Evolutionary conservation across 1,140 invertebrate species (phyloP), one percentile per base, ranked within the genome.

Genomic region (Mactra quadrangularis): DNA sequence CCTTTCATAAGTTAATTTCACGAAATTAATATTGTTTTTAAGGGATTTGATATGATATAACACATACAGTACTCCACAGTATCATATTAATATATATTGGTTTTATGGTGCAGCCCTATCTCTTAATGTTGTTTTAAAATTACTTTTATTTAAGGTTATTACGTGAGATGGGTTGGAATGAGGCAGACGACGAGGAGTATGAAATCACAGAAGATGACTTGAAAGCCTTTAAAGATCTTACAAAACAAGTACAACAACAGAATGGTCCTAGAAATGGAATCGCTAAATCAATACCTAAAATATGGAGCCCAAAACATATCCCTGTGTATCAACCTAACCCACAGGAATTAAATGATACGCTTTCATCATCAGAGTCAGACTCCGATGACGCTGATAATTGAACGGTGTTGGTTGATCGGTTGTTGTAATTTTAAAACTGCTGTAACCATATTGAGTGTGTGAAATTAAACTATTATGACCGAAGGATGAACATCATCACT

Each of bases 121-220:
- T n/a, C n/a, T n/a, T n/a, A n/a, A n/a, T n/a, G 15, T 7, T 41
- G 38, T 41, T 41, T 55, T 55, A 55, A 9, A 55, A 22, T 60
- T 17, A 22, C 15, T 71, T 33, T n/a, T 29, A 70, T 84, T 88
- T 29, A 55, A 93, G 92, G 59, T 85, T 93, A 25, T 78, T 93
- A 45, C 89, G 89, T 59, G 91, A 92, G 84, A 92, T 93, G 92
- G 92, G 92, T 45, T 93, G 92, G 92, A 92, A 91, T 78, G 92
- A 92, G 84, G 90, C 89, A 29, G 92, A 93, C 77, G 90, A 91
- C 29, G 91, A 91, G 50, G 89, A 90, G 19, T 93, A 93, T 87
- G 92, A 90, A 31, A 89, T 93, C 17, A 93, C 92, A 1, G 92
- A 93, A 83, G 92, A 92, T 86, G 92, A 93, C 64, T 87, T 92